Evolutionary conservation across 2,797 vertebrate genomes (phyloP).

Genomic region (Basileuterus tristriatus): DNA sequence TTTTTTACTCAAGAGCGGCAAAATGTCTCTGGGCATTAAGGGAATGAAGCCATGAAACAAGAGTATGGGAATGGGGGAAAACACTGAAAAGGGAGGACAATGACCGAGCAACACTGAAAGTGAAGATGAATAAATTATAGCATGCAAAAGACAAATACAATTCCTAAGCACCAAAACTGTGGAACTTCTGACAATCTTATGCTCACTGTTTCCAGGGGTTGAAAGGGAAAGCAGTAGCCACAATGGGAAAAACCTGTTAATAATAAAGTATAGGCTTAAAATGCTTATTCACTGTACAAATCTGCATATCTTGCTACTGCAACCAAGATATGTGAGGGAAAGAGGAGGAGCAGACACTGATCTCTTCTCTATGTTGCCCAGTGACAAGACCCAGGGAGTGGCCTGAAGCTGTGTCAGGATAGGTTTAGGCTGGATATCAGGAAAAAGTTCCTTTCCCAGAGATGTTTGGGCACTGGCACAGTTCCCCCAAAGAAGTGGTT

Average conservation of each 20-base stretch:
- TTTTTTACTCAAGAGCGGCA: background rate
- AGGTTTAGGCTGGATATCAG: background rate
- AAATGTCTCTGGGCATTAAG: background rate
- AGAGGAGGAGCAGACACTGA: background rate
- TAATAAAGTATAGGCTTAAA: background rate
- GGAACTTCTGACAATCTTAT: background rate
- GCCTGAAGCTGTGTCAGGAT: rapidly evolving
- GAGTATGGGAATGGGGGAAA: background rate
- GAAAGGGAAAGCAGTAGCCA: background rate
- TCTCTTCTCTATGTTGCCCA: too few species aligned
- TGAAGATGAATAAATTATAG: background rate
- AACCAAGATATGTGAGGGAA: background rate
- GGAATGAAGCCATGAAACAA: background rate
- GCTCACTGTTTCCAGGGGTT: background rate
- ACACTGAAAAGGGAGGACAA: background rate
- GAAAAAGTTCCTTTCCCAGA: background rate
- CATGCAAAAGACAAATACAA: background rate
- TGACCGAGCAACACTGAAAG: background rate
- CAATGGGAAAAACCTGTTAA: background rate
- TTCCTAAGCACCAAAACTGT: background rate
- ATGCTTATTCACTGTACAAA: background rate
- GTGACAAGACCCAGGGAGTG: rapidly evolving
- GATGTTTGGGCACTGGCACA: background rate
- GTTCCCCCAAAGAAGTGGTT: rapidly evolving
- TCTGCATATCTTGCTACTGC: background rate